Base-by-base conservation (phyloP, 2,113 vertebrate genomes). In the Mionectes macconnelli region DNA sequence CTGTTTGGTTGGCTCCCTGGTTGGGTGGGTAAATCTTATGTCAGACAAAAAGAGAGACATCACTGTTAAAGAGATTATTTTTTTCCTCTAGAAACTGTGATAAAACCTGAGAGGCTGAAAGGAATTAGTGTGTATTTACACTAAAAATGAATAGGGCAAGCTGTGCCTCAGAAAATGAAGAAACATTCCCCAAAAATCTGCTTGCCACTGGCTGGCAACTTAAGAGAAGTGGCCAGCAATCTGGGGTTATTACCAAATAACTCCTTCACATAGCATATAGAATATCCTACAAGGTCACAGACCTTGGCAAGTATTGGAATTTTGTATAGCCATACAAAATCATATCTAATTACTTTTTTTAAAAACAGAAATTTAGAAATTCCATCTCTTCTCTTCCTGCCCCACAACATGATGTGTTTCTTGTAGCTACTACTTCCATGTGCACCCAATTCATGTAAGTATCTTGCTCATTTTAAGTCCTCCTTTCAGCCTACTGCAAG, bases 221-320 rank as follows among this genome's bases (percentile, higher is more conserved):
- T 33, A 47, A 50, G 20, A 35, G 59, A 35, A 73, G 40, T 5
- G 28, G 31, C 52, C 52, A 60, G 14, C 19, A 17, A 53, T 5
- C n/a, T 42, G 27, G 27, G 27, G 9, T n/a, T 49, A 31, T 22
- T 30, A 45, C 49, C 78, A 66, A 44, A 42, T 19, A 77, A 52
- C 5, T 12, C 25, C 14, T 77, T 49, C 24, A 39, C 2, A 1
- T 0, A 5, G 4, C 6, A 31, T 1, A 47, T 0, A 33, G 14
- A 81, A 45, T 23, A 84, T 14, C 64, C 37, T 35, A 25, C 42
- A 62, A 0, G 2, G 4, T 35, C 52, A 39, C 39, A 80, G 47
- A 47, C 12, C 7, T 31, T 23, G 30, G 27, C 44, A 52, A 78
- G 21, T 24, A 50, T 18, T 42, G 8, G 10, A 15, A 74, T 55